phyloP scores from a whole-genome alignment of 1,140 invertebrate species.

The Pygmarrhopalites habei region DNA sequence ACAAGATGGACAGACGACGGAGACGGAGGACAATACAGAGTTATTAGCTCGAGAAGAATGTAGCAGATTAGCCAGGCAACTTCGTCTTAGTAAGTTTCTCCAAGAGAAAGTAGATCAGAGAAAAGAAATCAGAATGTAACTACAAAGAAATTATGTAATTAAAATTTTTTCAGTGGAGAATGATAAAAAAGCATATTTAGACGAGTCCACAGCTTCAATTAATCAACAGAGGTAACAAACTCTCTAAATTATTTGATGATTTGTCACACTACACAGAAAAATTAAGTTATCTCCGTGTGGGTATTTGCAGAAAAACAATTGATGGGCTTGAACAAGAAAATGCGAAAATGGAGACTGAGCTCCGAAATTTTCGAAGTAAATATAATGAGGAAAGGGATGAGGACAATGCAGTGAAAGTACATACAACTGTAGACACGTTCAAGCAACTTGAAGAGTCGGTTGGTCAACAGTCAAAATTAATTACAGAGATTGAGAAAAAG shows the following conservation, averaged over 20 bases:
- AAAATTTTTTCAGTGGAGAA: too few species aligned
- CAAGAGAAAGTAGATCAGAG: too few species aligned
- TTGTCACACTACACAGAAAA: neutral
- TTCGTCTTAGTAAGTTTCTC: too few species aligned
- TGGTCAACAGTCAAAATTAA: slow-evolving; percentile 15
- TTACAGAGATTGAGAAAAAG: slow-evolving; percentile 21
- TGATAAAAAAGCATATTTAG: slow-evolving; percentile 37
- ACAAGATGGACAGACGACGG: neutral
- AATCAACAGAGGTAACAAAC: slow-evolving; percentile 28
- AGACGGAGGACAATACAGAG: slow-evolving; percentile 34
- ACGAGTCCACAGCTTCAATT: slow-evolving; percentile 35
- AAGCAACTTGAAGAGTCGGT: slow-evolving; percentile 8
- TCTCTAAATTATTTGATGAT: neutral
- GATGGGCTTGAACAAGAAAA: slow-evolving; percentile 18
- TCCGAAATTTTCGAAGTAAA: slow-evolving; percentile 12
- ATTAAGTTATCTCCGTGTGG: neutral
- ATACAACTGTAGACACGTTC: neutral
- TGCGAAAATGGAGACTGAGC: slow-evolving; percentile 6
- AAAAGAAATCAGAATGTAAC: too few species aligned
- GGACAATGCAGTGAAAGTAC: slow-evolving; percentile 11
- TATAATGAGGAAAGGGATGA: slow-evolving; percentile 13
- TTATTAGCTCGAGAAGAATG: slow-evolving; percentile 31
- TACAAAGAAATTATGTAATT: too few species aligned
- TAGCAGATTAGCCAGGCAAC: slow-evolving; percentile 24
- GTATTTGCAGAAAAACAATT: slow-evolving; percentile 13